Conservation (phyloP, 2,113 vertebrate species). For the Empidonax traillii region DNA sequence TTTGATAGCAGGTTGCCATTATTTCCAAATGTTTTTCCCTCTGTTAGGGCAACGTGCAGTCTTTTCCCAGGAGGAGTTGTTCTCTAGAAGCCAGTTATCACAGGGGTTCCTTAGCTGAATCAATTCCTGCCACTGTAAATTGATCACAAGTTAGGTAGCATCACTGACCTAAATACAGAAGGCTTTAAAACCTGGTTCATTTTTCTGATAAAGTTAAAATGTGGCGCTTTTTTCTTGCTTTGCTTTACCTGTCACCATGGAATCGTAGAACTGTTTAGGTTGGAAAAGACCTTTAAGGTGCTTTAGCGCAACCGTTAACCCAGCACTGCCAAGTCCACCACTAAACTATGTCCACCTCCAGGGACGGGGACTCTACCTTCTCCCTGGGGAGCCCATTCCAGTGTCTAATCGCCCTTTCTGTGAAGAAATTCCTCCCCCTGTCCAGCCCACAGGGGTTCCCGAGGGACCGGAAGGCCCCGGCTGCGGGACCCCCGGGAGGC, state of each 20-base stretch:
- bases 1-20: neutral
- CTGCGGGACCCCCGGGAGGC: too few species aligned
- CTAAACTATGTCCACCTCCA: neutral
- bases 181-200: neutral
- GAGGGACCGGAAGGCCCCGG: rapidly evolving
- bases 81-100: neutral
- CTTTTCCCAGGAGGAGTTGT: neutral
- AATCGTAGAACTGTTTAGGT: neutral
- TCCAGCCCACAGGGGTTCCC: rapidly evolving
- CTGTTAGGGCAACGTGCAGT: neutral
- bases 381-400: neutral
- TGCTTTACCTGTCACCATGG: neutral
- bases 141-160: neutral
- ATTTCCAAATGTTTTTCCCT: neutral
- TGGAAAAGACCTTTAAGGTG: neutral
- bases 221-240: neutral
- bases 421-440: rapidly evolving
- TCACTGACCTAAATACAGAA: neutral
- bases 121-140: neutral
- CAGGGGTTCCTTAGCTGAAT: neutral
- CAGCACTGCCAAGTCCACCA: neutral
- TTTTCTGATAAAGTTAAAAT: neutral
- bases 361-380: neutral
- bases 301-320: neutral
- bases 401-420: rapidly evolving